Evolutionary conservation across 2,797 vertebrate genomes (phyloP).

Genomic region (Gallirallus australis): DNA sequence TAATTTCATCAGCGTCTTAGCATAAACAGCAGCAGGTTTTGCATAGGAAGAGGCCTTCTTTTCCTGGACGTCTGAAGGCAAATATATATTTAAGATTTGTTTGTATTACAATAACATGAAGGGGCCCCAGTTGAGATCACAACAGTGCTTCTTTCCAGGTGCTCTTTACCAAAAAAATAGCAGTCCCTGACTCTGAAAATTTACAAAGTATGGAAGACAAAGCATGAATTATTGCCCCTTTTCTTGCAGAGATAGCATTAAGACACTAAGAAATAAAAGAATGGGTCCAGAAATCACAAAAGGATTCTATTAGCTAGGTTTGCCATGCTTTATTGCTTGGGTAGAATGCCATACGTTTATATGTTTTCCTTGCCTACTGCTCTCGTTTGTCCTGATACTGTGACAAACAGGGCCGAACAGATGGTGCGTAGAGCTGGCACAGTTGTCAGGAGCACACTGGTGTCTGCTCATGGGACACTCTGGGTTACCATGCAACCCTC

Average conservation of each 20-base stretch:
- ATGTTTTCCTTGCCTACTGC: neutral
- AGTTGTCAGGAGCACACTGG: neutral
- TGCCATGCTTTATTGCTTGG: neutral
- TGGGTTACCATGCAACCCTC: neutral
- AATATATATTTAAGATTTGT: conserved; percentile 3
- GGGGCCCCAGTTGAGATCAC: neutral
- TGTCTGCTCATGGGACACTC: neutral
- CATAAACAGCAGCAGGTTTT: neutral
- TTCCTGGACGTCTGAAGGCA: neutral
- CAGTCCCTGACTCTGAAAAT: neutral
- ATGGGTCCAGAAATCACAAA: neutral
- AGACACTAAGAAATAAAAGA: neutral
- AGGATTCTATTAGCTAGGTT: neutral
- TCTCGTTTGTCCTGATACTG: neutral
- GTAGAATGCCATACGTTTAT: neutral
- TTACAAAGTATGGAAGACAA: neutral
- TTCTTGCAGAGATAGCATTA: neutral
- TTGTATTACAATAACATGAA: neutral
- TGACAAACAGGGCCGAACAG: rapidly evolving
- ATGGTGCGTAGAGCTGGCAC: neutral
- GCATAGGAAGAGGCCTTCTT: neutral
- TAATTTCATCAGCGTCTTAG: neutral
- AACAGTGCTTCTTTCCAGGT: neutral
- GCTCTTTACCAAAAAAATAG: neutral
- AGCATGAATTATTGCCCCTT: neutral